These are phyloP conservation scores for Kryptolebias ocellatus DNA, from an alignment of 2,797 vertebrate genomes.

Conservation along the genomic window DNA sequence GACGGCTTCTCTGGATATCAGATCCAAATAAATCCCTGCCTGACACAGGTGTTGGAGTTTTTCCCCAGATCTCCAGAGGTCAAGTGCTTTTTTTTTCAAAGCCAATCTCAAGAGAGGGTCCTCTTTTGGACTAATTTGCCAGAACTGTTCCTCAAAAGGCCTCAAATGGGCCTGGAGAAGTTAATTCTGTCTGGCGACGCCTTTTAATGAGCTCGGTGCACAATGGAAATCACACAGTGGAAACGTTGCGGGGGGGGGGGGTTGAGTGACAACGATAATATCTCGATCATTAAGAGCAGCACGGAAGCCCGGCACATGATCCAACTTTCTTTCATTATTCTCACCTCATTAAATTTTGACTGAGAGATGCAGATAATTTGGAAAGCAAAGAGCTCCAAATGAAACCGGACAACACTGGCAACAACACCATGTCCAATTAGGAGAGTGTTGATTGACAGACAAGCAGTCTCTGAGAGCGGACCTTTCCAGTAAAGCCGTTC, in stretches of 20 bases:
- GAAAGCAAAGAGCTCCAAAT: slow-evolving; percentile 29
- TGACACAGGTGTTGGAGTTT: slow-evolving; percentile 50
- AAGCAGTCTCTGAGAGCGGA: slow-evolving; percentile 22
- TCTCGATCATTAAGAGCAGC: slow-evolving; percentile 43
- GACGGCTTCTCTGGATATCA: slow-evolving; percentile 38
- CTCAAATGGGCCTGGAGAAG: slow-evolving; percentile 40
- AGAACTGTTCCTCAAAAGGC: slow-evolving; percentile 40
- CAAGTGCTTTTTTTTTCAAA: slow-evolving; percentile 56
- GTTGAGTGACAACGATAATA: slow-evolving; percentile 38
- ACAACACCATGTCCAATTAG: slow-evolving; percentile 51
- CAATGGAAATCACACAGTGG: slow-evolving; percentile 45
- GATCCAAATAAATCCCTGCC: slow-evolving; percentile 43
- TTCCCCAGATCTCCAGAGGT: slow-evolving; percentile 50
- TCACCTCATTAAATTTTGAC: slow-evolving; percentile 53
- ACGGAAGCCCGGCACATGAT: slow-evolving; percentile 40
- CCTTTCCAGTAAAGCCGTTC: slow-evolving; percentile 15
- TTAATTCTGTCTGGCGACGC: slow-evolving; percentile 46
- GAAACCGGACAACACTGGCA: slow-evolving; percentile 30
- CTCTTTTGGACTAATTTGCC: slow-evolving; percentile 55
- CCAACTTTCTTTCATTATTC: slow-evolving; percentile 41
- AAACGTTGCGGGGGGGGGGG: slow-evolving; percentile 45
- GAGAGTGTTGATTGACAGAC: slow-evolving; percentile 52
- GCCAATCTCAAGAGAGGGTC: slow-evolving; percentile 42
- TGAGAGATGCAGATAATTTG: slow-evolving; percentile 30
- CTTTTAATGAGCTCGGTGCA: slow-evolving; percentile 58